Conservation (phyloP, 2,113 vertebrate species). For the Noturus placidus region DNA sequence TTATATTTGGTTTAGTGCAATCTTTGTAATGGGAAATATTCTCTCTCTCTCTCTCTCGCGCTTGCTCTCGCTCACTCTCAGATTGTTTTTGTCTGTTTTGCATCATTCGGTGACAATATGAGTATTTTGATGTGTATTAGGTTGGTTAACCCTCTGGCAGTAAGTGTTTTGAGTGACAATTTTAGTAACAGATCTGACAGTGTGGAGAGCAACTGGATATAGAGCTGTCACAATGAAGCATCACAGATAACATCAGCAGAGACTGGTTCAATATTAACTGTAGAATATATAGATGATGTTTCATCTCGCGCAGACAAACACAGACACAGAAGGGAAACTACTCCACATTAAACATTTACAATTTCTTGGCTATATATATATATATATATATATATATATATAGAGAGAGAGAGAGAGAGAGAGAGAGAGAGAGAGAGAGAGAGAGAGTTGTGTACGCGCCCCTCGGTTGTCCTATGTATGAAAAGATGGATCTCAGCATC, state of each 20-base stretch:
- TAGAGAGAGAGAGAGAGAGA: too few relatives aligned
- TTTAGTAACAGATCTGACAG: slow-evolving; percentile 22
- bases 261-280: neutral
- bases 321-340: neutral
- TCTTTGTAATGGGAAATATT: neutral
- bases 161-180: neutral
- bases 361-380: neutral
- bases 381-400: too few relatives aligned
- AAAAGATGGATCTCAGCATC: too few relatives aligned
- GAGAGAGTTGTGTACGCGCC: too few relatives aligned
- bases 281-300: neutral
- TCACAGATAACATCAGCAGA: neutral
- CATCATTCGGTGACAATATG: neutral
- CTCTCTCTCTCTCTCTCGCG: neutral
- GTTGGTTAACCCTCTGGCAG: neutral
- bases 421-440: too few relatives aligned
- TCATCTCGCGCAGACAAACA: neutral
- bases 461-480: too few relatives aligned
- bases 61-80: neutral
- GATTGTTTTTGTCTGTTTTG: neutral
- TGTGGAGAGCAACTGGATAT: neutral
- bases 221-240: neutral
- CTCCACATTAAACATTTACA: neutral
- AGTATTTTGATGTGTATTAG: neutral
- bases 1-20: neutral